Conservation (phyloP, 2,888 invertebrate species). For the Diarsia brunnea region DNA sequence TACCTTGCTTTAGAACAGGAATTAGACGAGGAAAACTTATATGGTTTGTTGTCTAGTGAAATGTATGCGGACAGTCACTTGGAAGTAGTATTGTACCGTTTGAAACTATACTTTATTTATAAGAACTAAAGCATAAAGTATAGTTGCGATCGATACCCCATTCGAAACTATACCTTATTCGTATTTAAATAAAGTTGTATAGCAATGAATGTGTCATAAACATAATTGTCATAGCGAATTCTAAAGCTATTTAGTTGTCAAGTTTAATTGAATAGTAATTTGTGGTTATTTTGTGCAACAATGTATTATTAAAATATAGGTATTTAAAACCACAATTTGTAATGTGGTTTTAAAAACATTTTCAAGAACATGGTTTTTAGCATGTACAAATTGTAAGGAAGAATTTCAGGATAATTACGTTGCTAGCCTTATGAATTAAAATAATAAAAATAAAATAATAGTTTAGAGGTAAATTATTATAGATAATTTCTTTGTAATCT, state of each 20-base stretch:
- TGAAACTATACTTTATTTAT: neutral
- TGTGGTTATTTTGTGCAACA: constrained; percentile 9
- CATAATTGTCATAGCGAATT: neutral
- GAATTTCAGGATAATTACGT: neutral
- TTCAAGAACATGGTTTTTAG: neutral
- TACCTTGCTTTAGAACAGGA: constrained; percentile 40
- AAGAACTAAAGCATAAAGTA: too few species aligned
- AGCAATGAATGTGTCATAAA: neutral
- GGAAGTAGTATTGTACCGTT: too few species aligned
- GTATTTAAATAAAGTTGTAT: neutral
- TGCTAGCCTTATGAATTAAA: neutral
- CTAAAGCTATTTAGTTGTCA: neutral
- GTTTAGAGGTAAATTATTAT: neutral
- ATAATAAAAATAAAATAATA: neutral
- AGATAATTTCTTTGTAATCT: neutral
- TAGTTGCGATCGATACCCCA: too few species aligned
- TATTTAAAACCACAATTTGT: neutral
- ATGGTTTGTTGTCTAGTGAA: constrained; percentile 12
- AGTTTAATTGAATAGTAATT: neutral
- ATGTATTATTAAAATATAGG: neutral
- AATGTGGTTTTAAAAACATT: constrained; percentile 15
- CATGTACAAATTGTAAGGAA: neutral
- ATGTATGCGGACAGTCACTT: constrained; percentile 5
- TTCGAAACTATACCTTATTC: neutral
- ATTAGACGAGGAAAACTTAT: constrained; percentile 32